phyloP scores from a whole-genome alignment of 2,888 invertebrate species.

The Microctonus hyperodae region DNA sequence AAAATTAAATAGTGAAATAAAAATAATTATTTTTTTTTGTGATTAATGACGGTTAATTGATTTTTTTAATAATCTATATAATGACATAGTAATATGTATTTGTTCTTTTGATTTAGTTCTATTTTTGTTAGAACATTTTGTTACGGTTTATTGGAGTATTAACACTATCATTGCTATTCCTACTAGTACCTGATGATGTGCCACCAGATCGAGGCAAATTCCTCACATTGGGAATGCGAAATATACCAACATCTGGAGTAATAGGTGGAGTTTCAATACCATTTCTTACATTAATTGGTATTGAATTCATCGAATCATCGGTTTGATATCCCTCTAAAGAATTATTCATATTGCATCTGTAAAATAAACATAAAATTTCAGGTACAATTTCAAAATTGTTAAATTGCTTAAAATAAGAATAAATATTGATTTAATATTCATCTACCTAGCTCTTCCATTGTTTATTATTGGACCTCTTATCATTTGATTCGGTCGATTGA shows the following conservation, averaged over 20 bases:
- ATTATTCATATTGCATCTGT: slow-evolving; percentile 2
- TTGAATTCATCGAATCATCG: neutral
- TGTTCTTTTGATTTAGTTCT: too few relatives aligned
- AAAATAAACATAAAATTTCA: too few relatives aligned
- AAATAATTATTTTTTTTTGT: too few relatives aligned
- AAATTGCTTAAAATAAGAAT: neutral
- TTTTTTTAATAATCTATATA: too few relatives aligned
- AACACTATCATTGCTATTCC: neutral
- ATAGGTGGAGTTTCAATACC: neutral
- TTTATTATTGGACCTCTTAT: neutral
- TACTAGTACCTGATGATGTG: neutral
- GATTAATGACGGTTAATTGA: too few relatives aligned
- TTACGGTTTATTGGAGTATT: neutral
- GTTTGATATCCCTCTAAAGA: neutral
- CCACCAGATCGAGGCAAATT: neutral
- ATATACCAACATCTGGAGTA: neutral
- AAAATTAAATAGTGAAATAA: too few relatives aligned
- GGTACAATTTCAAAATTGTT: neutral
- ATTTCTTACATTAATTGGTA: neutral
- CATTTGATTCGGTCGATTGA: neutral
- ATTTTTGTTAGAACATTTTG: neutral
- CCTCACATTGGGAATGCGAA: neutral
- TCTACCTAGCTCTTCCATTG: neutral
- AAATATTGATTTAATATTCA: neutral
- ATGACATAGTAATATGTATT: too few relatives aligned